These are phyloP conservation scores for Drosophila ezoana DNA, from an alignment of 2,888 invertebrate genomes.

Conservation along the genomic window DNA sequence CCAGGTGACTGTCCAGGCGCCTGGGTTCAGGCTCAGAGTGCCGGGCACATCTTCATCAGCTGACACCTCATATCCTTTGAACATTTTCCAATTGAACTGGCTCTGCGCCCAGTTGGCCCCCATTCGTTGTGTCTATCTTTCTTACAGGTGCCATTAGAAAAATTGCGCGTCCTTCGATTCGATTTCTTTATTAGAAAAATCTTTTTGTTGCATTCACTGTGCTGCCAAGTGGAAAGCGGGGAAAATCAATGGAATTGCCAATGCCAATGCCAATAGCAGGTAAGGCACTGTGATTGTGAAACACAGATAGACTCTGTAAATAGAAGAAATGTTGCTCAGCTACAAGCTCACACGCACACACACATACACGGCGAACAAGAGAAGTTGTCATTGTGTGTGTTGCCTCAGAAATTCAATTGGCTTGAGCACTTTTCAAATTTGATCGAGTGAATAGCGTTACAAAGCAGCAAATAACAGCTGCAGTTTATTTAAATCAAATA, in stretches of 20 bases:
- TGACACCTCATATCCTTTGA: constrained; percentile 78
- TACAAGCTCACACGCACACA: constrained; percentile 25
- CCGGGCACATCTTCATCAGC: constrained; percentile 55
- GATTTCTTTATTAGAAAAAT: constrained; percentile 76
- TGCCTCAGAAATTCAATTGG: constrained; percentile 67
- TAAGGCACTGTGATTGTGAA: constrained; percentile 52
- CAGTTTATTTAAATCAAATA: constrained; percentile 48
- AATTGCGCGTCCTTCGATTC: constrained; percentile 68
- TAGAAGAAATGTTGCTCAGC: constrained; percentile 66
- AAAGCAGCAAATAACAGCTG: constrained; percentile 63
- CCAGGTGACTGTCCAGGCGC: constrained; percentile 5
- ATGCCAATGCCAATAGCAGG: constrained; percentile 48
- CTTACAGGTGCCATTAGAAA: constrained; percentile 65
- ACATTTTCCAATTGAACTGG: constrained; percentile 73
- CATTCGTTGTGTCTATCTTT: constrained; percentile 10
- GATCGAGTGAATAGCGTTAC: constrained; percentile 69
- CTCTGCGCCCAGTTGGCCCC: constrained; percentile 10
- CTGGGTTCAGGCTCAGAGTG: constrained; percentile 25
- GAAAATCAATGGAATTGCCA: constrained; percentile 9
- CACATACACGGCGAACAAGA: constrained; percentile 11
- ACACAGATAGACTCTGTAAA: constrained; percentile 75
- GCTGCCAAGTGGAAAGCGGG: constrained; percentile 57
- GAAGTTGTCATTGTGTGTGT: constrained; percentile 16
- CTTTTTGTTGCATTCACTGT: constrained; percentile 56
- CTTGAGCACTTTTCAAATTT: constrained; percentile 74